Evolutionary conservation across 2,888 invertebrate species (phyloP).

Genomic region (Dyspetes luteomarginatus): DNA sequence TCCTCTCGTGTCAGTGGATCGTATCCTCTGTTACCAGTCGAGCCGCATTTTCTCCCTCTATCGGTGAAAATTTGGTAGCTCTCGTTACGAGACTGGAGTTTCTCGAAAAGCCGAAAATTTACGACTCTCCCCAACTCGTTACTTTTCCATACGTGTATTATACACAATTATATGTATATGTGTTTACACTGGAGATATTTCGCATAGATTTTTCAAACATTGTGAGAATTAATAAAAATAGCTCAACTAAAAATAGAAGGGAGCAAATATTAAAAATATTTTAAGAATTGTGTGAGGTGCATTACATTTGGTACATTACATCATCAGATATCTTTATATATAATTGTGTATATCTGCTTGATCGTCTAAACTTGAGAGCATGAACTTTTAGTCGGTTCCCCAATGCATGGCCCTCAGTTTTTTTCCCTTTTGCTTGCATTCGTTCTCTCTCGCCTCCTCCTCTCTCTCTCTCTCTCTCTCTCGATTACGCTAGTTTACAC

Average conservation of each 20-base stretch:
- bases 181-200: no score
- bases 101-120: conserved; percentile 43
- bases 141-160: conserved; percentile 24
- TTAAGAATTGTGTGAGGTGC: no score
- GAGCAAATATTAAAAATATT: no score
- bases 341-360: neutral
- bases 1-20: conserved; percentile 24
- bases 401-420: neutral
- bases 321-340: neutral
- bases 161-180: neutral
- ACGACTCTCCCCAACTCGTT: conserved; percentile 49
- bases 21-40: neutral
- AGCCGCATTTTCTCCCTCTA: neutral
- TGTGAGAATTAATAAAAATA: no score
- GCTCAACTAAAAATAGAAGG: no score
- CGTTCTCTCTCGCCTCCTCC: no score
- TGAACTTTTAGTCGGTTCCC: neutral
- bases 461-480: conserved; percentile 10
- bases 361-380: neutral
- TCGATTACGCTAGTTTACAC: neutral
- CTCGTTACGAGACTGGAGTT: conserved; percentile 37
- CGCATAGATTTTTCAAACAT: no score
- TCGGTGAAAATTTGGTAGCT: conserved; percentile 27
- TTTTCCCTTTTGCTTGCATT: neutral
- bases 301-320: neutral